phyloP scores from a whole-genome alignment of 2,797 vertebrate species.

The Mionectes olivaceus region DNA sequence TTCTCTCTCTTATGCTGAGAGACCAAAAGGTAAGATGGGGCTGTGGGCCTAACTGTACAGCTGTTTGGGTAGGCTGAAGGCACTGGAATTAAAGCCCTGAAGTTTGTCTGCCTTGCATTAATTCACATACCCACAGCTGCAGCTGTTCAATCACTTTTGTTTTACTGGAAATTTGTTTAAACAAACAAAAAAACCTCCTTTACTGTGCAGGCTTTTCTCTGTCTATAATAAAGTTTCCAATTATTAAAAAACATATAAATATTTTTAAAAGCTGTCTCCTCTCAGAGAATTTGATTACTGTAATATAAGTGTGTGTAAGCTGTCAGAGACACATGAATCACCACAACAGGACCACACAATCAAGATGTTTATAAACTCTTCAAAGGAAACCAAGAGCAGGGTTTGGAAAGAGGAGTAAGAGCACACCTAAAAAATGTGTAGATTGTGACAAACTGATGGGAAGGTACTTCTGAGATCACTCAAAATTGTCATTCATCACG shows the following conservation, averaged over 20 bases:
- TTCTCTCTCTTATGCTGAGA: not conserved
- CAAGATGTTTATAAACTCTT: slow-evolving; percentile 1
- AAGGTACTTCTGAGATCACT: not conserved
- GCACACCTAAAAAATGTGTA: not conserved
- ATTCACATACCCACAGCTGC: not conserved
- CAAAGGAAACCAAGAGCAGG: not conserved
- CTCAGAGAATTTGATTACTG: slow-evolving; percentile 21
- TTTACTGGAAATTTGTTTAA: slow-evolving; percentile 32
- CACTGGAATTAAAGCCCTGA: not conserved
- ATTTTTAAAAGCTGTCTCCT: slow-evolving; percentile 42
- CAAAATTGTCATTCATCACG: not conserved
- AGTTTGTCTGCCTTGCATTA: not conserved
- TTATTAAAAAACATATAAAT: slow-evolving; percentile 33
- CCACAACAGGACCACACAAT: slow-evolving; percentile 24
- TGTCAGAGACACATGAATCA: not conserved
- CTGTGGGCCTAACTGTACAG: not conserved
- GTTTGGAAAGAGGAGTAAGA: not conserved
- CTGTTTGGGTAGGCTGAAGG: not conserved
- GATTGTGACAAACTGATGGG: not conserved
- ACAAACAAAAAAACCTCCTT: not conserved
- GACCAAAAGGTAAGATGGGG: not conserved
- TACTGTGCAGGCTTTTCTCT: not conserved
- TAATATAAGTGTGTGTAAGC: not conserved
- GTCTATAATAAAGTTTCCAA: not conserved
- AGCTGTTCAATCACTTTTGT: not conserved